A percentile compares a stretch with the other conserved stretches of the same genome.
phyloP scores from a whole-genome alignment of 2,797 vertebrate genomes.

The Lutra lutra region DNA sequence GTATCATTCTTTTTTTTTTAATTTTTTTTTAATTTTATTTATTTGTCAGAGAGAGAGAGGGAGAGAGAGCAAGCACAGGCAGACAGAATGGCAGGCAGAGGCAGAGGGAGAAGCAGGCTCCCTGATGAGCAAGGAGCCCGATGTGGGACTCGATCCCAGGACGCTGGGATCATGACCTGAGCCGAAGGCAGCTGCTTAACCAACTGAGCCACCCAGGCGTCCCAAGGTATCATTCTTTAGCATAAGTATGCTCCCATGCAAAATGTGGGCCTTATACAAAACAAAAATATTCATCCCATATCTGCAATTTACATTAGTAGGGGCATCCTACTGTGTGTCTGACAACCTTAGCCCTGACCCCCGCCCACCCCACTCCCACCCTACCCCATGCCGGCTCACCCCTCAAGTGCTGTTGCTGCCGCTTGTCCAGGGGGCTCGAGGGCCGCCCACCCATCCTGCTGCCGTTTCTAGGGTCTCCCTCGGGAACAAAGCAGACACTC shows the following conservation, averaged over 20 bases:
- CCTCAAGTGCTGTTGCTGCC: slow-evolving; percentile 65
- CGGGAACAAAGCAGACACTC: not conserved
- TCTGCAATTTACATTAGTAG: not conserved
- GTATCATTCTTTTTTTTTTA: not conserved
- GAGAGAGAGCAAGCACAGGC: too few species aligned
- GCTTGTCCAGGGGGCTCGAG: slow-evolving; percentile 65
- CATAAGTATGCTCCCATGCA: not conserved
- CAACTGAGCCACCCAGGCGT: too few species aligned
- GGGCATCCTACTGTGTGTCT: too few species aligned
- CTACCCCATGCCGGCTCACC: slow-evolving; percentile 37
- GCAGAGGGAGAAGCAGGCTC: too few species aligned
- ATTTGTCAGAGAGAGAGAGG: too few species aligned
- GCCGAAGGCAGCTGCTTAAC: too few species aligned
- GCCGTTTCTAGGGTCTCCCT: not conserved
- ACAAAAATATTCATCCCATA: not conserved
- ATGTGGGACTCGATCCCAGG: too few species aligned
- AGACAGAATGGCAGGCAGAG: too few species aligned
- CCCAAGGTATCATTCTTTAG: not conserved
- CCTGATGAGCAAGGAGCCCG: too few species aligned
- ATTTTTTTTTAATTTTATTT: too few species aligned
- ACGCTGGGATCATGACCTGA: too few species aligned
- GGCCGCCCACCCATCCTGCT: slow-evolving; percentile 71
- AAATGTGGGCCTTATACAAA: not conserved
- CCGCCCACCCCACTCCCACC: fast-evolving
- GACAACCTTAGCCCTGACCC: not conserved